These are phyloP conservation scores for cattle (Bos taurus) DNA, from an alignment of 2,113 vertebrate genomes.

Conservation along the genomic window DNA sequence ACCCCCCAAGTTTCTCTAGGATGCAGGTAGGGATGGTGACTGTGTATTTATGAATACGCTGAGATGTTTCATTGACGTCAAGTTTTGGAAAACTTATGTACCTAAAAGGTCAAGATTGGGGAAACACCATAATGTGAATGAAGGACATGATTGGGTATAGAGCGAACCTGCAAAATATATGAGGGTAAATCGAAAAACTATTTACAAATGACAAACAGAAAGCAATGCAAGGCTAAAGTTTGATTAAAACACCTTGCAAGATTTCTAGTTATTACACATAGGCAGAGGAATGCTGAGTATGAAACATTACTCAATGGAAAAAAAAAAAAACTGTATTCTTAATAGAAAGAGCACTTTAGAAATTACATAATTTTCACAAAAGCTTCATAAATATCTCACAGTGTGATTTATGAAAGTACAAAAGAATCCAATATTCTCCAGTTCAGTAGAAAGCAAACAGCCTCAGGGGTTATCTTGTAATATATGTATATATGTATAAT, in stretches of 20 bases:
- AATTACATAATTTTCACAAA: slow-evolving; percentile 23
- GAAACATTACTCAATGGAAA: background rate
- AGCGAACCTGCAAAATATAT: background rate
- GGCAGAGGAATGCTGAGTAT: background rate
- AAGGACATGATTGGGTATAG: background rate
- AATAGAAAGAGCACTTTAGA: slow-evolving; percentile 14
- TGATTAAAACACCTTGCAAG: background rate
- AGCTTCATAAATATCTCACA: background rate
- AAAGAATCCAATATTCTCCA: background rate
- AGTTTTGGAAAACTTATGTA: background rate
- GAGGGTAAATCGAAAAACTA: background rate
- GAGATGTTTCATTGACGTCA: background rate
- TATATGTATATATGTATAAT: background rate
- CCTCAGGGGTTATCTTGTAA: background rate
- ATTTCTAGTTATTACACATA: background rate
- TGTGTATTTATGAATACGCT: background rate
- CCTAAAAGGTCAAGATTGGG: background rate
- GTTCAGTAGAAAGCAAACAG: background rate
- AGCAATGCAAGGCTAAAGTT: background rate
- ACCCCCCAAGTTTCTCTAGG: background rate
- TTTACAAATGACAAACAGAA: background rate
- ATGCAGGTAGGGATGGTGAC: background rate
- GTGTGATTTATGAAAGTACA: background rate
- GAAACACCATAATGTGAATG: background rate
- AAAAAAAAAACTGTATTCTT: background rate